Conservation (phyloP, 2,113 vertebrate species). For the Merops nubicus region DNA sequence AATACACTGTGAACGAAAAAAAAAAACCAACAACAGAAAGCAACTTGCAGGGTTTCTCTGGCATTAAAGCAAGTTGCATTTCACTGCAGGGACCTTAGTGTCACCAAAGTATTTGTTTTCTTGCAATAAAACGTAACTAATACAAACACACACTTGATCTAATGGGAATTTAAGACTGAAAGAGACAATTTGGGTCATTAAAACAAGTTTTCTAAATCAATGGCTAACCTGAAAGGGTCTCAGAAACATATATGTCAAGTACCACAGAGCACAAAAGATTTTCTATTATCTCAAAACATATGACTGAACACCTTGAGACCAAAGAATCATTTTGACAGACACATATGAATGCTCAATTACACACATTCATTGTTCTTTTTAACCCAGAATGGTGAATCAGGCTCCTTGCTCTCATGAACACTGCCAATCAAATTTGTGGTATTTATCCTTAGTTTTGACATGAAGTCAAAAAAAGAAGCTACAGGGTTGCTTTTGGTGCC, state of each 20-base stretch:
- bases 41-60: neutral
- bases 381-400: neutral
- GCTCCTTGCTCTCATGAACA: neutral
- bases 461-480: neutral
- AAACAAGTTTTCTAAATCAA: neutral
- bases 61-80: neutral
- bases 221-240: neutral
- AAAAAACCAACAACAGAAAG: accelerated
- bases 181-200: neutral
- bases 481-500: neutral
- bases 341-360: neutral
- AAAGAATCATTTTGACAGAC: neutral
- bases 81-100: neutral
- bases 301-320: neutral
- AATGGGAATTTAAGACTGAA: neutral
- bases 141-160: neutral
- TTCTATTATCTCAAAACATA: neutral
- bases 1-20: neutral
- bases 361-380: neutral
- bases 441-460: neutral
- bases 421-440: neutral
- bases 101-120: neutral
- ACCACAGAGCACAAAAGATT: neutral
- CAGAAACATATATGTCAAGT: neutral
- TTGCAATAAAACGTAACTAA: neutral